A percentile compares a stretch with the other conserved stretches of the same genome.
These are phyloP conservation scores for Andrena haemorrhoa DNA, from an alignment of 2,888 invertebrate genomes.

Conservation along the genomic window DNA sequence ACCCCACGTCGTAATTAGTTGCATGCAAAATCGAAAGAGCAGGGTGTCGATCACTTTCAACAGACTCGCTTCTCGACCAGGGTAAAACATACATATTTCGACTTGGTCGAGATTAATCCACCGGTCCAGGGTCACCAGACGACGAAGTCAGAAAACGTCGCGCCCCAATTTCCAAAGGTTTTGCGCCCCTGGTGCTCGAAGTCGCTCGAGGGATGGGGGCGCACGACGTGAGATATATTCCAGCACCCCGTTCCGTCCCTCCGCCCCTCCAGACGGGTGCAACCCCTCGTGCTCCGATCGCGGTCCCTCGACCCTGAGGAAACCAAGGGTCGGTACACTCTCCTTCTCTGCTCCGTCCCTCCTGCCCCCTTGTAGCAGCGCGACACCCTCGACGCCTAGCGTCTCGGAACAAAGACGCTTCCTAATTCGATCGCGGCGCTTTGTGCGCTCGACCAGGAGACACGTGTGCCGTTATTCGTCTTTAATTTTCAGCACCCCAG, in stretches of 20 bases:
- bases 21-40: too few relatives aligned
- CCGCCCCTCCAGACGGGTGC: conserved; percentile 51
- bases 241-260: conserved; percentile 29
- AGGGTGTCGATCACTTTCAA: too few relatives aligned
- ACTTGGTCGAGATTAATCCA: background rate
- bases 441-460: conserved; percentile 61
- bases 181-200: conserved; percentile 48
- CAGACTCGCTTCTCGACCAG: too few relatives aligned
- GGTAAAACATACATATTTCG: background rate
- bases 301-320: conserved; percentile 66
- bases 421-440: conserved; percentile 75
- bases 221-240: conserved; percentile 26
- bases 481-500: conserved; percentile 59
- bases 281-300: conserved; percentile 48
- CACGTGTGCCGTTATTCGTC: conserved; percentile 58
- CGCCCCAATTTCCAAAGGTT: conserved; percentile 62
- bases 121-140: background rate
- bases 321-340: conserved; percentile 55
- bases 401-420: conserved; percentile 74
- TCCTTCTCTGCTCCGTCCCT: background rate
- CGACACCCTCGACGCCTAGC: conserved; percentile 54
- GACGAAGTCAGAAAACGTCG: conserved; percentile 12
- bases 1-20: background rate
- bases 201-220: conserved; percentile 11
- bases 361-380: background rate